Base-by-base conservation (phyloP, 2,797 vertebrate species). In the Lophotriccus pileatus region DNA sequence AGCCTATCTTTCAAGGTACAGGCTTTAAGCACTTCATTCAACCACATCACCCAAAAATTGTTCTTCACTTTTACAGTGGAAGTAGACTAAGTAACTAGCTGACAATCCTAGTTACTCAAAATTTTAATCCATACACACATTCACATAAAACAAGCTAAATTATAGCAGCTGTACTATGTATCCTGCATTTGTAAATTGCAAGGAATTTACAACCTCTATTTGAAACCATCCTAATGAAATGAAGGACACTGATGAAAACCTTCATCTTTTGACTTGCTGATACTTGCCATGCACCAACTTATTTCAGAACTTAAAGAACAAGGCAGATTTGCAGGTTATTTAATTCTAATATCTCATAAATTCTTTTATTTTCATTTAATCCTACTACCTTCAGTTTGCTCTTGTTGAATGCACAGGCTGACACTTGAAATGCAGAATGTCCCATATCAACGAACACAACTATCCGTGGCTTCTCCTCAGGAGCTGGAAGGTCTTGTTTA, bases 371-470 rank as follows among this genome's bases (percentile, higher is more conserved):
- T 86, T 37, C 15, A 63, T 36, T 88, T 80, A 7, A 34, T 79
- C 25, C 67, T 44, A 76, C 36, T 97, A 98, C 98, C 98, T 98
- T 98, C 58, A 98, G 81, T 85, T 98, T 98, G 58, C 97, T 97
- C 91, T 98, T 98, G 93, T 98, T 98, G 92, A 98, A 98, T 8
- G 98, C 98, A 96, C 98, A 98, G 68, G 97, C 97, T 73, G 97
- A 98, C 43, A 98, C 97, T 95, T 98, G 98, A 92, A 98, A 98
- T 32, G 98, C 97, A 28, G 98, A 98, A 86, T 98, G 98, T 20
- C 98, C 98, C 98, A 98, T 98, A 85, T 98, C 98, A 73, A 98
- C 98, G 96, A 98, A 98, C 59, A 98, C 97, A 73, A 98, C 98
- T 86, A 98, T 95, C 56, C 97, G 98, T 53, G 98, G 97, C 47